These are phyloP conservation scores for Acronicta alni DNA, from an alignment of 2,888 invertebrate species.

Conservation along the genomic window DNA sequence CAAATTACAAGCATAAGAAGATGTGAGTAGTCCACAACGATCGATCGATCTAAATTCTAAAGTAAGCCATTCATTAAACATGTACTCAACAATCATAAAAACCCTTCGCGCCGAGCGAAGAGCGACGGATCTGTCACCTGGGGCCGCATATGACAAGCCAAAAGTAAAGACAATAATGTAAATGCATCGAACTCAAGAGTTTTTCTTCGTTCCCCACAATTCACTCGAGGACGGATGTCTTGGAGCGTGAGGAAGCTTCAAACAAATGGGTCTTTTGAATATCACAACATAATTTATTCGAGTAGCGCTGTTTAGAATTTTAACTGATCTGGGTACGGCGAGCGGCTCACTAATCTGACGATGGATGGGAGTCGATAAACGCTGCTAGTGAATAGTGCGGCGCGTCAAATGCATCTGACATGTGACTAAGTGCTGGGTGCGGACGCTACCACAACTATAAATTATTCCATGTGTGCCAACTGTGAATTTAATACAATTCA, in stretches of 20 bases:
- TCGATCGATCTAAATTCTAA: constrained; percentile 50
- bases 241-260: constrained; percentile 65
- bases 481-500: constrained; percentile 59
- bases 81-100: constrained; percentile 57
- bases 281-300: constrained; percentile 42
- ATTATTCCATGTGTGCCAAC: constrained; percentile 67
- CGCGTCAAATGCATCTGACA: constrained; percentile 75
- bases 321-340: constrained; percentile 44
- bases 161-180: constrained; percentile 73
- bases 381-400: constrained; percentile 72
- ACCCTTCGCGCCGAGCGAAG: constrained; percentile 55
- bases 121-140: constrained; percentile 60
- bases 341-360: constrained; percentile 70
- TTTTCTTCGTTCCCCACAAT: constrained; percentile 65
- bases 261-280: constrained; percentile 50
- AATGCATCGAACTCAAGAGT: constrained; percentile 67
- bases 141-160: constrained; percentile 66
- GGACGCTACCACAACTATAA: constrained; percentile 69
- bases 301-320: constrained; percentile 42
- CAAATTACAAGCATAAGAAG: constrained; percentile 4
- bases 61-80: constrained; percentile 56
- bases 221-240: constrained; percentile 62
- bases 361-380: constrained; percentile 70
- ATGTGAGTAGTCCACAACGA: constrained; percentile 16
- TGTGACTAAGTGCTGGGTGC: constrained; percentile 82